Percentiles rank a stretch among this genome's conserved stretches.
phyloP scores from a whole-genome alignment of 2,888 invertebrate species.

The Tetramorium bicarinatum region DNA sequence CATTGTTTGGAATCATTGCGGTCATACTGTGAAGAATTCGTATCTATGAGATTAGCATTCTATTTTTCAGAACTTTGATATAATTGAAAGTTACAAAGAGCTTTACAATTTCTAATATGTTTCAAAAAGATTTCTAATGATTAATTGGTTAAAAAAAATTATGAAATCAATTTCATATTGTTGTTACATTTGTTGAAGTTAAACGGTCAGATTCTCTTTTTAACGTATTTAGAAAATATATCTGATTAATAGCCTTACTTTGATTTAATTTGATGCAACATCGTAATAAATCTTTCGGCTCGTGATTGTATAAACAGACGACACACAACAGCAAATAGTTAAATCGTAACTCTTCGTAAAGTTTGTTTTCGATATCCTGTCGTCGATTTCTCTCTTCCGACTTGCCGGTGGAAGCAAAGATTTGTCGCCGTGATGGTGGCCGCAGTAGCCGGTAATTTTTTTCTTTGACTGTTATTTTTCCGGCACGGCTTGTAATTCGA shows the following conservation, averaged over 20 bases:
- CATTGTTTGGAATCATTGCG: slow-evolving; percentile 59
- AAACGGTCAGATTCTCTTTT: background rate
- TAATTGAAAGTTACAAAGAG: background rate
- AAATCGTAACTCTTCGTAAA: slow-evolving; percentile 42
- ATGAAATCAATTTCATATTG: background rate
- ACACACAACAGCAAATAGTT: slow-evolving; percentile 34
- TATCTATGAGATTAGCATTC: background rate
- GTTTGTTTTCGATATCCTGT: slow-evolving; percentile 44
- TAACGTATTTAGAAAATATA: background rate
- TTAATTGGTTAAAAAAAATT: background rate
- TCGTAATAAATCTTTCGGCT: slow-evolving; percentile 26
- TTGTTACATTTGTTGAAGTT: background rate
- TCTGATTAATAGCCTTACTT: background rate
- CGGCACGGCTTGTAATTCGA: slow-evolving; percentile 65
- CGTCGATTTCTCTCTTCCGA: slow-evolving; percentile 45
- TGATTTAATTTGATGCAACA: background rate
- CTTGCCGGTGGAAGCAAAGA: slow-evolving; percentile 48
- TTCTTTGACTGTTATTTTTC: slow-evolving; percentile 54
- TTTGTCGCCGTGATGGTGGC: slow-evolving; percentile 51
- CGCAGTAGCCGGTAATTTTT: slow-evolving; percentile 48
- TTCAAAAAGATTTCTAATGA: background rate
- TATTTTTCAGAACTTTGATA: background rate
- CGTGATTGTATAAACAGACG: background rate
- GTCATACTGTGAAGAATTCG: slow-evolving; percentile 14
- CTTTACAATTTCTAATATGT: background rate